phyloP scores from a whole-genome alignment of 2,888 invertebrate species.

The Vesta saturnalis region DNA sequence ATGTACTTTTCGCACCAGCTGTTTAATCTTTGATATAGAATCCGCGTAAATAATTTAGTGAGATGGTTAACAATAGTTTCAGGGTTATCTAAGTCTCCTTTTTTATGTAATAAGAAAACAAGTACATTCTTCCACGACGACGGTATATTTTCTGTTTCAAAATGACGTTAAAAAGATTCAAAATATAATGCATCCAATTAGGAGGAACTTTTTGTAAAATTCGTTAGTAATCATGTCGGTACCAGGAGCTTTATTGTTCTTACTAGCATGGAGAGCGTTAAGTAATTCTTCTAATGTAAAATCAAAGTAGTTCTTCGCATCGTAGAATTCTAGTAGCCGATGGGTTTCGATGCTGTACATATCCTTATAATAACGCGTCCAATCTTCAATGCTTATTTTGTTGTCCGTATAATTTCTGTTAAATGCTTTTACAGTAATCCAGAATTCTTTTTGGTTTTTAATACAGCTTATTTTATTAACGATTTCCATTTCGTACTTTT shows the following conservation, averaged over 20 bases:
- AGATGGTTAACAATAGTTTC: neutral
- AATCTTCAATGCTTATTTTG: neutral
- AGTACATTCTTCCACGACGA: neutral
- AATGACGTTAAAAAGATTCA: neutral
- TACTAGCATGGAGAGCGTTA: neutral
- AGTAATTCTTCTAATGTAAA: neutral
- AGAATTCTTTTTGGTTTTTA: constrained; percentile 3
- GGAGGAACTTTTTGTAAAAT: neutral
- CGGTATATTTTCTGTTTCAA: neutral
- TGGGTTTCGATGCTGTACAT: neutral
- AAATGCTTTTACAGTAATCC: neutral
- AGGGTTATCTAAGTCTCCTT: neutral
- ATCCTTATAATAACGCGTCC: neutral
- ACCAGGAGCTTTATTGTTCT: constrained; percentile 3
- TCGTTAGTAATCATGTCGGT: neutral
- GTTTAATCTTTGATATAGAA: neutral
- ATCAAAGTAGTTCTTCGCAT: neutral
- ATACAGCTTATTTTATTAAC: constrained; percentile 1
- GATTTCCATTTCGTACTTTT: neutral
- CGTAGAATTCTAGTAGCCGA: neutral
- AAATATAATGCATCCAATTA: neutral
- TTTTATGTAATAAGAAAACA: neutral
- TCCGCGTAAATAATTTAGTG: neutral
- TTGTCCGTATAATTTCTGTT: neutral
- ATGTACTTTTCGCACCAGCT: neutral